Percentiles rank a stretch among this genome's conserved stretches.
phyloP scores from a whole-genome alignment of 2,113 vertebrate species.

The Eptesicus fuscus region DNA sequence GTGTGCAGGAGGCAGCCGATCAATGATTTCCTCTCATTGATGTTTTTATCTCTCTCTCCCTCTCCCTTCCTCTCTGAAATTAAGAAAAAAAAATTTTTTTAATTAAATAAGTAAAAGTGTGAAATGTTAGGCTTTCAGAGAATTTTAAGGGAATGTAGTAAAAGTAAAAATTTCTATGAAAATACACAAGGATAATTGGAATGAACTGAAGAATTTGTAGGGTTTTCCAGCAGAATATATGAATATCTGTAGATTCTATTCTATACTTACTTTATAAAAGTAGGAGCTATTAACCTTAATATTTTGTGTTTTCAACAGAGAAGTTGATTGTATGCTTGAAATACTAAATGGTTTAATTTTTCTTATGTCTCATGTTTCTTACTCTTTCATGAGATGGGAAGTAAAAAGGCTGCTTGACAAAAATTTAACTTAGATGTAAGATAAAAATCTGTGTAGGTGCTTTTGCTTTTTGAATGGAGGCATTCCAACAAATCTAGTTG shows the following conservation, averaged over 20 bases:
- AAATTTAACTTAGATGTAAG: slow-evolving; percentile 6
- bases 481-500: slow-evolving; percentile 6
- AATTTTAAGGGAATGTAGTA: neutral
- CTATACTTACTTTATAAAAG: slow-evolving; percentile 35
- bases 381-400: neutral
- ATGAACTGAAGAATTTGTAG: neutral
- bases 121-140: neutral
- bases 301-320: slow-evolving; percentile 6
- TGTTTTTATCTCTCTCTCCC: too few relatives aligned
- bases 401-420: neutral
- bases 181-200: slow-evolving; percentile 3
- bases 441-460: neutral
- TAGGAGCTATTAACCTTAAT: slow-evolving; percentile 15
- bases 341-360: slow-evolving; percentile 21
- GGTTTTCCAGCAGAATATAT: slow-evolving; percentile 67
- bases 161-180: slow-evolving; percentile 9
- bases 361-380: neutral
- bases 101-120: neutral
- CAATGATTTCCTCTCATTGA: too few relatives aligned
- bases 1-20: too few relatives aligned
- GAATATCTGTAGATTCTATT: slow-evolving; percentile 64
- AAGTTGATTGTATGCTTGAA: slow-evolving; percentile 7
- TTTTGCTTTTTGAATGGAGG: neutral
- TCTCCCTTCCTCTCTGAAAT: too few relatives aligned
- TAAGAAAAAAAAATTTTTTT: too few relatives aligned